Evolutionary conservation across 2,797 vertebrate genomes (phyloP).

Genomic region (Silurus aristotelis): DNA sequence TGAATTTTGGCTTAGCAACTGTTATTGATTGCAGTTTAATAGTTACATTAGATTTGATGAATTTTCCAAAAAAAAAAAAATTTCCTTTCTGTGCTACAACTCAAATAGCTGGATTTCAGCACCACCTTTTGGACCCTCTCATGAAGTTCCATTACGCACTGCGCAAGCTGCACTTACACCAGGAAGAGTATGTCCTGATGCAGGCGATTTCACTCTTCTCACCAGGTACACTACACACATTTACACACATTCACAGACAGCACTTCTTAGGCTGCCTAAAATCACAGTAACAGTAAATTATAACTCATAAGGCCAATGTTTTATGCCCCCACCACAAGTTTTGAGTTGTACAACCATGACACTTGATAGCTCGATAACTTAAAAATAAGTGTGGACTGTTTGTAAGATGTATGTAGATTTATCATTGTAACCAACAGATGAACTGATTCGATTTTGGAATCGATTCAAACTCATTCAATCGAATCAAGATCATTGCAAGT

Average conservation of each 20-base stretch:
- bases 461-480: neutral
- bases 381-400: neutral
- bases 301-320: too few species aligned
- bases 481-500: neutral
- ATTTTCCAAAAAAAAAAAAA: too few species aligned
- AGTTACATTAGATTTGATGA: too few species aligned
- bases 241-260: neutral
- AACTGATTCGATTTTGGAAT: neutral
- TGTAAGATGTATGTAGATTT: neutral
- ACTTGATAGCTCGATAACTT: neutral
- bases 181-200: constrained; percentile 81
- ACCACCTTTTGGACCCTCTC: constrained; percentile 76
- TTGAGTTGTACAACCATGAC: neutral
- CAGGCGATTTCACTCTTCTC: constrained; percentile 83
- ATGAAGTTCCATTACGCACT: constrained; percentile 78
- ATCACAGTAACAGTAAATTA: too few species aligned
- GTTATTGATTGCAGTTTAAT: too few species aligned
- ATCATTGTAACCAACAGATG: neutral
- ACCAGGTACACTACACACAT: constrained; percentile 68
- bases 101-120: constrained; percentile 78
- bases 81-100: neutral
- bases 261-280: neutral
- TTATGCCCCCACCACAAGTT: too few species aligned
- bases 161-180: constrained; percentile 70
- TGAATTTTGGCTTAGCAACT: too few species aligned